Percentiles rank a stretch among this genome's conserved stretches.
Conservation (phyloP, 2,797 vertebrate genomes). For the Ctenosaura bakeri region DNA sequence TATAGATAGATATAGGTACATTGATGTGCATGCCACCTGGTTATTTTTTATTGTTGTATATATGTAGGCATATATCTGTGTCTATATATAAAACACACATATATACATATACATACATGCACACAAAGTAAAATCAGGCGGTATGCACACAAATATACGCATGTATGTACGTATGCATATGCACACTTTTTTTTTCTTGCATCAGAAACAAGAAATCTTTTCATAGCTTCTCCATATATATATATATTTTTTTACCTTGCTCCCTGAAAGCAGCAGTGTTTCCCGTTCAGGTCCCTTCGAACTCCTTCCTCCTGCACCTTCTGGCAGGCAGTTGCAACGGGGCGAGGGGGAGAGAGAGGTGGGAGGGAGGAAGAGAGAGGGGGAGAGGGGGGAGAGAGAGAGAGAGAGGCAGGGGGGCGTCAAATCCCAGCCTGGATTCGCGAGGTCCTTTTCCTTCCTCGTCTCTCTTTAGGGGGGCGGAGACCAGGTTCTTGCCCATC, state of each 20-base stretch:
- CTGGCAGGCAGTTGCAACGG: conserved; percentile 21
- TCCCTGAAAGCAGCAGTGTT: conserved; percentile 59
- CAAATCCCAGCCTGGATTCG: conserved; percentile 43
- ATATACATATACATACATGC: no score
- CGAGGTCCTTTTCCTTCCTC: conserved; percentile 59
- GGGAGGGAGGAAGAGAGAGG: neutral
- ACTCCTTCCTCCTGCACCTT: neutral
- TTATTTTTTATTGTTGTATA: no score
- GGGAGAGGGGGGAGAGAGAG: neutral
- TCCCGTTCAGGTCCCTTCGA: neutral
- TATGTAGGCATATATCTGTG: no score
- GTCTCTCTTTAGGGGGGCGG: conserved; percentile 51
- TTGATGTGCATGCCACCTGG: no score
- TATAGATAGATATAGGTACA: no score
- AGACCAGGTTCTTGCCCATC: conserved; percentile 54
- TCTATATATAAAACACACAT: no score
- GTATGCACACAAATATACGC: no score
- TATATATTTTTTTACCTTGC: conserved; percentile 46
- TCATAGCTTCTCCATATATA: neutral
- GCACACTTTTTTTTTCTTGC: no score
- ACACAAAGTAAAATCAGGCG: no score
- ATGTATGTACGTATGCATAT: no score
- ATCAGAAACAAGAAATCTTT: conserved; percentile 62
- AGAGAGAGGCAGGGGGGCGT: rapidly evolving
- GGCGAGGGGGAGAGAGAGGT: neutral